A percentile compares a stretch with the other conserved stretches of the same genome.
These are phyloP conservation scores for Regulus satrapa DNA, from an alignment of 2,113 vertebrate species.

Conservation along the genomic window DNA sequence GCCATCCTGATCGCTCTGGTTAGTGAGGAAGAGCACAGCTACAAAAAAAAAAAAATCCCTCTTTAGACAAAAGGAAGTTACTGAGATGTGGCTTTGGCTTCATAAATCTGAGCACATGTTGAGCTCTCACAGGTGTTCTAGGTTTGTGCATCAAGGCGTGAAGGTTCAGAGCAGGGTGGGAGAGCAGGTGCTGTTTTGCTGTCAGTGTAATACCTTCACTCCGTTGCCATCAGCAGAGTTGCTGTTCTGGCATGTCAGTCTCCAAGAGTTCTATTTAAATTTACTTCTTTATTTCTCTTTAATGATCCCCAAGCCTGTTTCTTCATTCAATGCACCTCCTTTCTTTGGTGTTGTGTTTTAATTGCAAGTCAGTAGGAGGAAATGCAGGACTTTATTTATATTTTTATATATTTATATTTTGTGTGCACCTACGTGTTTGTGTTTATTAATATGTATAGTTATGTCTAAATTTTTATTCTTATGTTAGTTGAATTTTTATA, in stretches of 20 bases:
- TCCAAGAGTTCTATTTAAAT: background rate
- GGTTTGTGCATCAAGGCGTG: background rate
- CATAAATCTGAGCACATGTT: fast-evolving
- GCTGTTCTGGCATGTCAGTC: background rate
- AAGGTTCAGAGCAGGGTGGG: background rate
- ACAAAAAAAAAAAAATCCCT: background rate
- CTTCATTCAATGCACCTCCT: background rate
- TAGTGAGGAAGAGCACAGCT: background rate
- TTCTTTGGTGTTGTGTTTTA: background rate
- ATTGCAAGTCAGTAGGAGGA: background rate
- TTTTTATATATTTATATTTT: background rate
- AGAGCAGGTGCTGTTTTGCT: background rate
- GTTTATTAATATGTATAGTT: background rate
- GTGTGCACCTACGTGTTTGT: background rate
- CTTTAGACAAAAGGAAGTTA: background rate
- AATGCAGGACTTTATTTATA: background rate
- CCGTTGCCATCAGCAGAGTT: background rate
- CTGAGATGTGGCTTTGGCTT: background rate
- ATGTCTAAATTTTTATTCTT: background rate
- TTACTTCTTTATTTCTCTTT: background rate
- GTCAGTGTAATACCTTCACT: background rate
- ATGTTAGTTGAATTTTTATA: background rate
- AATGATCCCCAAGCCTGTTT: background rate
- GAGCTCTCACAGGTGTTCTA: background rate
- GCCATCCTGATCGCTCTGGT: background rate